phyloP scores from a whole-genome alignment of 2,113 vertebrate genomes.

The Salvelinus fontinalis region DNA sequence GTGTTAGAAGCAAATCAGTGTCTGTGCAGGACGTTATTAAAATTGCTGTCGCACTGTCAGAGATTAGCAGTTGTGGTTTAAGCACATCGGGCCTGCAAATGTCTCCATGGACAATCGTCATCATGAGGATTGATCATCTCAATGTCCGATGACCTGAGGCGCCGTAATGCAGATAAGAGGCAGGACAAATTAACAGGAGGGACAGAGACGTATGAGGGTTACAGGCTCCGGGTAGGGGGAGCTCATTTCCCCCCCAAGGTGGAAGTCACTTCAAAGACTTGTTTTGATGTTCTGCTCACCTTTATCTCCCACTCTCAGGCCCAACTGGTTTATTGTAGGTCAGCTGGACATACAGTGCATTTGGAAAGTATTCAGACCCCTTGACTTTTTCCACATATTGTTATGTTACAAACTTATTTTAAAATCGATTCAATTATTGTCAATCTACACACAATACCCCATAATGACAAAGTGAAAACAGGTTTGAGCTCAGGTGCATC shows the following conservation, averaged over 20 bases:
- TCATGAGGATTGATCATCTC: conserved; percentile 12
- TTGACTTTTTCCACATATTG: too few species aligned
- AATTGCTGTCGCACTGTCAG: background rate
- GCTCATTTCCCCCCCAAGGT: background rate
- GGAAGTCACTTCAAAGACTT: conserved; percentile 22
- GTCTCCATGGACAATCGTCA: conserved; percentile 2
- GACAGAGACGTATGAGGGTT: conserved; percentile 11
- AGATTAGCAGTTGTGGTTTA: background rate
- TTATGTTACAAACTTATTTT: too few species aligned
- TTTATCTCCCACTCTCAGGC: conserved; percentile 33
- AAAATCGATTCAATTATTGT: too few species aligned
- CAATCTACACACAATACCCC: too few species aligned
- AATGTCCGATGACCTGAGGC: conserved; percentile 30
- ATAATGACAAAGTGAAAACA: too few species aligned
- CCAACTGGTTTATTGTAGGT: background rate
- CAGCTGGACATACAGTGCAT: background rate
- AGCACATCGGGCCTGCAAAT: background rate
- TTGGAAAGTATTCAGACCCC: background rate
- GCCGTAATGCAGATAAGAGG: conserved; percentile 33
- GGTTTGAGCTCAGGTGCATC: too few species aligned
- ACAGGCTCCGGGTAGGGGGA: conserved; percentile 30
- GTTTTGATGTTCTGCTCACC: conserved; percentile 37
- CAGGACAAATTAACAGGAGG: conserved; percentile 15
- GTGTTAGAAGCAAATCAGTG: background rate
- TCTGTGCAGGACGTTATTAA: background rate